Conservation (phyloP, 2,888 invertebrate genomes). For the Apamea crenata region DNA sequence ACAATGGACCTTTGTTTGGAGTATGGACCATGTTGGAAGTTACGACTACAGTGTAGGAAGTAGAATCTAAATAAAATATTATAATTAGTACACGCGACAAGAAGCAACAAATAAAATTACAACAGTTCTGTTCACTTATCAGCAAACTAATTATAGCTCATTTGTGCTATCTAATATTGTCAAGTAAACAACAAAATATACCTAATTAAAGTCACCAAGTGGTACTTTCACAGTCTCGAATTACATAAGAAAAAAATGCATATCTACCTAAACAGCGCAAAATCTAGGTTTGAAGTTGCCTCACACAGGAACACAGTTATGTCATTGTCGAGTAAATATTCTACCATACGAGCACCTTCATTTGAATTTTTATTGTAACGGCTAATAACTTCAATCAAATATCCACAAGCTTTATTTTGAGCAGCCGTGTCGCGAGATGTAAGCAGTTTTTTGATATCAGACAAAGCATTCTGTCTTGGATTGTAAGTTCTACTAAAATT, state of each 20-base stretch:
- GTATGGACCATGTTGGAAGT: background rate
- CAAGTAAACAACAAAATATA: background rate
- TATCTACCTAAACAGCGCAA: constrained; percentile 80
- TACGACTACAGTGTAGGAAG: background rate
- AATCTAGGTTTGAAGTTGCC: constrained; percentile 86
- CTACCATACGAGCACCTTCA: constrained; percentile 78
- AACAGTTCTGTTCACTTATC: background rate
- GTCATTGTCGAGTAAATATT: constrained; percentile 85
- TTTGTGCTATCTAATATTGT: background rate
- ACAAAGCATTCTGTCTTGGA: constrained; percentile 84
- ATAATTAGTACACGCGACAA: background rate
- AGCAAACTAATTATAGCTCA: background rate
- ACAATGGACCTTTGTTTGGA: background rate
- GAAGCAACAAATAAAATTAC: too few species aligned
- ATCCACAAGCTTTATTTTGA: constrained; percentile 86
- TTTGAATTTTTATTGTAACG: constrained; percentile 78
- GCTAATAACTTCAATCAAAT: constrained; percentile 81
- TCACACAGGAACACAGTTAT: constrained; percentile 86
- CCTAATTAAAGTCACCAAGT: constrained; percentile 3
- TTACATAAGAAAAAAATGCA: constrained; percentile 26
- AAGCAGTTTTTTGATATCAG: constrained; percentile 84
- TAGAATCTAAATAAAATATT: background rate
- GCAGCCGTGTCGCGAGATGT: constrained; percentile 83
- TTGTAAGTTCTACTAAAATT: constrained; percentile 85
- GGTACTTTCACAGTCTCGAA: constrained; percentile 3